These are phyloP conservation scores for Eurosta solidaginis DNA, from an alignment of 1,140 invertebrate genomes.

Conservation along the genomic window DNA sequence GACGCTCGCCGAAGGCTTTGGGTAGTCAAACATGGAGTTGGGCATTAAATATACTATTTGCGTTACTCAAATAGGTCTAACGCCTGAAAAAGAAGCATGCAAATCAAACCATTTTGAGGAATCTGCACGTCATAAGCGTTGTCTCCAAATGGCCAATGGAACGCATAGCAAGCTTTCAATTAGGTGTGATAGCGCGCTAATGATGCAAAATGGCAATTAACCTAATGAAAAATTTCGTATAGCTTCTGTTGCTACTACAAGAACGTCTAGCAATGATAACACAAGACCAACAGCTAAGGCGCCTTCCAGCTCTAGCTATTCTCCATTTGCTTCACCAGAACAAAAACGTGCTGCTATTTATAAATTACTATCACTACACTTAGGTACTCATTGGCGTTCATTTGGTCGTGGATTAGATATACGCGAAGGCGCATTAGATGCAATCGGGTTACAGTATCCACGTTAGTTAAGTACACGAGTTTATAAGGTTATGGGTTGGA, in stretches of 20 bases:
- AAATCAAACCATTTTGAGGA: no score
- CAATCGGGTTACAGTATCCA: constrained; percentile 54
- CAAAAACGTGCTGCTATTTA: constrained; percentile 46
- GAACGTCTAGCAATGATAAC: no score
- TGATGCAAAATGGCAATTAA: neutral
- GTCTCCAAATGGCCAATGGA: constrained; percentile 42
- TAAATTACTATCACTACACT: constrained; percentile 48
- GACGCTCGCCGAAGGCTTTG: no score
- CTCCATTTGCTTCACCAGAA: constrained; percentile 36
- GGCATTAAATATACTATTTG: no score
- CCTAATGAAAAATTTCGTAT: neutral
- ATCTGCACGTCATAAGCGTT: no score
- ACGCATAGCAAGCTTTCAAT: constrained; percentile 40
- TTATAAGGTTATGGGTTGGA: constrained; percentile 41
- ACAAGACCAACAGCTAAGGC: neutral
- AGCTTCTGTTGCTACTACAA: neutral
- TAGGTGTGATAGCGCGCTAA: neutral
- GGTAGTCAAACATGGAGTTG: no score
- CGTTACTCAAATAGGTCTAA: no score
- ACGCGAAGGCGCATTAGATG: constrained; percentile 61
- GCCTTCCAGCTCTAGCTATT: neutral
- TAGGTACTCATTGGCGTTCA: constrained; percentile 63
- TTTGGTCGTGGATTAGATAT: constrained; percentile 60
- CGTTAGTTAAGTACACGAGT: constrained; percentile 46
- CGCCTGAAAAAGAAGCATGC: no score